Evolutionary conservation across 2,113 vertebrate species (phyloP).

Genomic region (Aegithalos caudatus): DNA sequence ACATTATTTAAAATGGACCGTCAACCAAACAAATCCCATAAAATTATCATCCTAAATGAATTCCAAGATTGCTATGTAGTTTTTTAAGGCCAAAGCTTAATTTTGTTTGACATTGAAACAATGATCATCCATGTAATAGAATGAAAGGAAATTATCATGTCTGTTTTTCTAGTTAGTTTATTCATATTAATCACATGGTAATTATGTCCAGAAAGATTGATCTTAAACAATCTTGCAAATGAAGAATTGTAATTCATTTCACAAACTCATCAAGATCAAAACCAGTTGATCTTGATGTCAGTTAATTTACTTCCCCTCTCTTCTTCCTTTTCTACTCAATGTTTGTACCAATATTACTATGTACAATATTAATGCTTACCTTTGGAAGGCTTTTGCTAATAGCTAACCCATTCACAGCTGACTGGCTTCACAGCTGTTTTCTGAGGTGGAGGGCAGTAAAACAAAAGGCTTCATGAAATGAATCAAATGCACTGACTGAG

Average conservation of each 20-base stretch:
- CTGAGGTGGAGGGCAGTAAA: not conserved
- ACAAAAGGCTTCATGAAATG: constrained; percentile 47
- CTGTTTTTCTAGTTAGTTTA: constrained; percentile 52
- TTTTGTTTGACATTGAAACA: constrained; percentile 61
- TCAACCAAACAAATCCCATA: constrained; percentile 32
- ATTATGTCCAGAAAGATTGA: constrained; percentile 57
- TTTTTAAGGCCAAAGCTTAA: constrained; percentile 51
- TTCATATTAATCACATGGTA: constrained; percentile 62
- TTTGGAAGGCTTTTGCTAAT: not conserved
- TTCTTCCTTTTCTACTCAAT: constrained; percentile 16
- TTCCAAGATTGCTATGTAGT: constrained; percentile 28
- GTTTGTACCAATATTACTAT: not conserved
- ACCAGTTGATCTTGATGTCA: constrained; percentile 28
- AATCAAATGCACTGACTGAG: not conserved
- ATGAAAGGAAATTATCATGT: constrained; percentile 49
- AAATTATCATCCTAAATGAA: constrained; percentile 49
- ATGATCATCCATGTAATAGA: constrained; percentile 33
- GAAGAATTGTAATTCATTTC: constrained; percentile 39
- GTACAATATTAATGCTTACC: not conserved
- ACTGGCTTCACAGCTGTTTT: not conserved
- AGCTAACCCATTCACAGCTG: not conserved
- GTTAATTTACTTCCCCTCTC: constrained; percentile 40
- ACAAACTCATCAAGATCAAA: constrained; percentile 50
- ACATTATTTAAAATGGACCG: constrained; percentile 36
- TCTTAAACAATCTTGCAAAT: constrained; percentile 63